Base-by-base conservation (phyloP, 2,113 vertebrate genomes). In the Cygnus buccinator region DNA sequence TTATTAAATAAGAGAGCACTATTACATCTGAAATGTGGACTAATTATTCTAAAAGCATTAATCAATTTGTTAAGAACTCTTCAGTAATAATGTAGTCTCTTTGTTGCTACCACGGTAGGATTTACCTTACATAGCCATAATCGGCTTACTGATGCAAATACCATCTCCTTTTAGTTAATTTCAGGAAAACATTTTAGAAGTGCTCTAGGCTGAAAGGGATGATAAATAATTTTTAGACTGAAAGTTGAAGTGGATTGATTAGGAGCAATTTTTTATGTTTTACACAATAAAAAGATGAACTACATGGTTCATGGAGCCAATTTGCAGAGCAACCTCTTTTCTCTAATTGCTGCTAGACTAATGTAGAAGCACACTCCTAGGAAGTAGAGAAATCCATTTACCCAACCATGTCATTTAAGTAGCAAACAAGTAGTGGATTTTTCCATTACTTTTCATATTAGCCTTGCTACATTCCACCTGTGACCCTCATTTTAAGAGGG, bases 391-490 rank as follows among this genome's bases (percentile, higher is more conserved):
- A 98, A 98, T 97, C 98, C 98, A 99, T 99, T 99, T 99, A 98
- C 97, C 96, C 98, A 98, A 98, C 98, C 98, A 98, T 98, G 97
- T 97, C 97, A 98, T 98, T 98, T 98, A 98, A 98, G 98, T 94
- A 98, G 97, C 91, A 89, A 98, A 96, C 96, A 98, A 98, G 97
- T 97, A 98, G 96, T 98, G 98, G 98, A 98, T 98, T 99, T 99
- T 99, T 98, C 98, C 98, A 99, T 99, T 99, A 99, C 95, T 94
- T 98, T 98, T 98, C 98, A 97, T 98, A 99, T 99, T 98, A 98
- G 97, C 95, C 93, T 97, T 97, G 94, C 97, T 98, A 96, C 97
- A 97, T 98, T 98, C 98, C 98, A 99, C 97, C 98, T 99, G 98
- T 98, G 98, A 97, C 97, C 98, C 97, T 98, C 94, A 94, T 92